Conservation (phyloP, 2,113 vertebrate species). For the Lasiurus cinereus region DNA sequence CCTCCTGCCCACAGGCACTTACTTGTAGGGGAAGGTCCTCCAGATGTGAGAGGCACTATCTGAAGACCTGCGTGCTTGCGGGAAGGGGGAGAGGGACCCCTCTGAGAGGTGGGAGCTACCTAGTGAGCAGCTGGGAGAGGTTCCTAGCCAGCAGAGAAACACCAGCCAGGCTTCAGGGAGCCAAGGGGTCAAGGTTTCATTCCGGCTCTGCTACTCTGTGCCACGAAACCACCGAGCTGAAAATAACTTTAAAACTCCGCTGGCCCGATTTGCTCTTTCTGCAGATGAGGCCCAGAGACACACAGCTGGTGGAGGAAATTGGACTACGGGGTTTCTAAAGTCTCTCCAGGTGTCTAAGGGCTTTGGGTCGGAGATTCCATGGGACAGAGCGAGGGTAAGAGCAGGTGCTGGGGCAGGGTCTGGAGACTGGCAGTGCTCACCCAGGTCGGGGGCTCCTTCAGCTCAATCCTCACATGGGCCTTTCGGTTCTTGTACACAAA, state of each 20-base stretch:
- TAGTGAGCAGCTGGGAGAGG: background rate
- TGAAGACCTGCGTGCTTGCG: background rate
- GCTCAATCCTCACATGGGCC: slow-evolving; percentile 94
- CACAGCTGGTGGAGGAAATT: background rate
- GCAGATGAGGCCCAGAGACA: background rate
- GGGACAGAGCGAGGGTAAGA: background rate
- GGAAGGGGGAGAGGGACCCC: background rate
- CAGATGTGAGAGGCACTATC: background rate
- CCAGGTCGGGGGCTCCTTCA: slow-evolving; percentile 92
- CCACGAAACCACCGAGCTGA: background rate
- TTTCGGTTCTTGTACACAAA: slow-evolving; percentile 98
- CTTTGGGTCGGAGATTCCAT: background rate
- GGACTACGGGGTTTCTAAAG: background rate
- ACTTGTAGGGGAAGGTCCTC: background rate
- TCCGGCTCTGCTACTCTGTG: background rate
- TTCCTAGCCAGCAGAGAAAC: background rate
- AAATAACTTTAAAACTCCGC: slow-evolving; percentile 6
- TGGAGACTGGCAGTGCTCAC: slow-evolving; percentile 85
- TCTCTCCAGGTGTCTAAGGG: background rate
- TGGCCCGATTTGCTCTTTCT: background rate
- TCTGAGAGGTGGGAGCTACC: background rate
- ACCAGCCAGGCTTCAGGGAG: background rate
- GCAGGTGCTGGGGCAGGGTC: background rate
- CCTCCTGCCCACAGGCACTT: slow-evolving; percentile 1
- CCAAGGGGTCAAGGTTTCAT: background rate